Conservation (phyloP, 2,888 invertebrate species). For the Malthinus seriepunctatus region DNA sequence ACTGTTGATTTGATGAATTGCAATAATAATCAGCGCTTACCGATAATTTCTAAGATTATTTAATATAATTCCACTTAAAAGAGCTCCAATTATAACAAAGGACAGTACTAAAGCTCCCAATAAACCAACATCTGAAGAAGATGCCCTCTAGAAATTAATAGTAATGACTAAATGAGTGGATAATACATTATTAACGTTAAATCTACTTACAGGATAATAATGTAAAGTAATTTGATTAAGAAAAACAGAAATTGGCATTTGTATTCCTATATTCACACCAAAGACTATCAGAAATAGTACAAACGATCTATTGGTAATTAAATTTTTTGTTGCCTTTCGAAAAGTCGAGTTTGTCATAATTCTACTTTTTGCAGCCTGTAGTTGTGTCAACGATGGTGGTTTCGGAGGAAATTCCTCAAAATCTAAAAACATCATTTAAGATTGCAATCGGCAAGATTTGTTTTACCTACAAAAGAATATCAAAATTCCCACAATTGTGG, state of each 20-base stretch:
- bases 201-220: constrained; percentile 82
- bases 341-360: neutral
- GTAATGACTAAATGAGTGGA: no score
- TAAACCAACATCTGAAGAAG: neutral
- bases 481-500: neutral
- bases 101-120: neutral
- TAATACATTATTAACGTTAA: neutral
- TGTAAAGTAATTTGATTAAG: constrained; percentile 84
- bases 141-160: neutral
- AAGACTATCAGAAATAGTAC: constrained; percentile 84
- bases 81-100: neutral
- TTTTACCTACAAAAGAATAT: neutral
- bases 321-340: constrained; percentile 69
- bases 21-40: neutral
- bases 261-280: constrained; percentile 94
- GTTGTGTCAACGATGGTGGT: constrained; percentile 59
- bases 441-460: neutral
- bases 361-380: constrained; percentile 77
- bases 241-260: constrained; percentile 95
- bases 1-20: no score
- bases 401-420: neutral
- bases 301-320: constrained; percentile 80
- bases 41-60: neutral
- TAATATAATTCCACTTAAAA: neutral
- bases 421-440: neutral